Percentiles rank a stretch among this genome's conserved stretches.
Conservation (phyloP, 2,113 vertebrate genomes). For the Trogon melanurus region DNA sequence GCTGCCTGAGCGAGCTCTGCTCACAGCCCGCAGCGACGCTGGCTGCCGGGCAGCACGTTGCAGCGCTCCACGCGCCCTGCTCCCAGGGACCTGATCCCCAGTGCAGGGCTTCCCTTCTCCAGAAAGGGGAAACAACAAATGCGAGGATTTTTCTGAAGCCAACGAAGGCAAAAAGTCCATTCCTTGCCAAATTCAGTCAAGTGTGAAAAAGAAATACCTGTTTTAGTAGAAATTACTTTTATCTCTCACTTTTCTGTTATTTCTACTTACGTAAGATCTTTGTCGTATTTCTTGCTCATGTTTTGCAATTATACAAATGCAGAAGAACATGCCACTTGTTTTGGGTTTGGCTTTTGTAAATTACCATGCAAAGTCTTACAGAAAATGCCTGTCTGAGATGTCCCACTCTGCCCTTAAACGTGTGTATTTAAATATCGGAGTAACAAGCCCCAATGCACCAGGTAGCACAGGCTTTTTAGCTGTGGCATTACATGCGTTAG, state of each 20-base stretch:
- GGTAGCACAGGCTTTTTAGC: neutral
- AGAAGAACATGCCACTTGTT: neutral
- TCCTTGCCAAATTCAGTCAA: neutral
- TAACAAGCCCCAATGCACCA: neutral
- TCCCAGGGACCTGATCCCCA: neutral
- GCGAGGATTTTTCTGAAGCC: neutral
- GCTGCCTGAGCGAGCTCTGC: neutral
- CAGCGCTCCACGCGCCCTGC: fast-evolving
- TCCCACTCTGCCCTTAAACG: neutral
- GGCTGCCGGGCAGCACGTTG: neutral
- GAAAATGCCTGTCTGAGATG: neutral
- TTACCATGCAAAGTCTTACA: neutral
- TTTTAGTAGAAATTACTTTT: neutral
- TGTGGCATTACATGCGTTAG: neutral
- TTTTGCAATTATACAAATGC: neutral
- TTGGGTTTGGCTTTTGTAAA: neutral
- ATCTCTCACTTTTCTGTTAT: neutral
- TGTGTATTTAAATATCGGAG: neutral
- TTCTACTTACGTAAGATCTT: neutral
- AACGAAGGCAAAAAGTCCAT: neutral
- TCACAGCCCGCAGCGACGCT: neutral
- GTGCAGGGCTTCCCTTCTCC: neutral
- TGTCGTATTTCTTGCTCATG: neutral
- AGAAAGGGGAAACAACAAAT: neutral
- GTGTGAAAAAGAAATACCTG: neutral